phyloP scores from a whole-genome alignment of 2,888 invertebrate species.

The Melitaea athalia region DNA sequence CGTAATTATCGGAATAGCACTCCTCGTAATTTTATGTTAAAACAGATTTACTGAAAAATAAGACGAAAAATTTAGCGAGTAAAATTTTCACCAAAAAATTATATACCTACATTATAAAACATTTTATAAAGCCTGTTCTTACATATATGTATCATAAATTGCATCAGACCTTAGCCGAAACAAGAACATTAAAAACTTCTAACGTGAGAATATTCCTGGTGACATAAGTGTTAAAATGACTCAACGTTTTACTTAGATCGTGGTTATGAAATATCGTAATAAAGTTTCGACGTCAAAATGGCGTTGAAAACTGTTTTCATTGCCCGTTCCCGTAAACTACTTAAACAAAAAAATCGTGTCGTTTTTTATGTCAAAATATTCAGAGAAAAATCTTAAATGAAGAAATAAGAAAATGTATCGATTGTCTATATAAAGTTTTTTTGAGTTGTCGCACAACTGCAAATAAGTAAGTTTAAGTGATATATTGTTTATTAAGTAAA shows the following conservation, averaged over 20 bases:
- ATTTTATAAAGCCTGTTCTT: background rate
- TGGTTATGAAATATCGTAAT: slow-evolving; percentile 7
- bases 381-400: no score
- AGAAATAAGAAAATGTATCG: no score
- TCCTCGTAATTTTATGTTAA: no score
- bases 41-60: background rate
- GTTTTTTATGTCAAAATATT: no score
- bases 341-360: no score
- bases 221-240: slow-evolving; percentile 31
- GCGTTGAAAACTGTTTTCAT: slow-evolving; percentile 23
- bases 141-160: background rate
- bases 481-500: no score
- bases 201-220: slow-evolving; percentile 26
- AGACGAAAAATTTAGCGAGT: background rate
- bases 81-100: background rate
- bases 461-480: no score
- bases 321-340: slow-evolving; percentile 20
- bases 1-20: no score
- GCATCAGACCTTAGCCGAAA: background rate
- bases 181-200: background rate
- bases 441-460: no score
- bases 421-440: no score
- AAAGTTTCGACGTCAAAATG: slow-evolving; percentile 21
- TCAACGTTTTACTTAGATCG: slow-evolving; percentile 22
- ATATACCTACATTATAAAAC: no score